phyloP scores from a whole-genome alignment of 2,888 invertebrate species.

The Neoitamus cyanurus region DNA sequence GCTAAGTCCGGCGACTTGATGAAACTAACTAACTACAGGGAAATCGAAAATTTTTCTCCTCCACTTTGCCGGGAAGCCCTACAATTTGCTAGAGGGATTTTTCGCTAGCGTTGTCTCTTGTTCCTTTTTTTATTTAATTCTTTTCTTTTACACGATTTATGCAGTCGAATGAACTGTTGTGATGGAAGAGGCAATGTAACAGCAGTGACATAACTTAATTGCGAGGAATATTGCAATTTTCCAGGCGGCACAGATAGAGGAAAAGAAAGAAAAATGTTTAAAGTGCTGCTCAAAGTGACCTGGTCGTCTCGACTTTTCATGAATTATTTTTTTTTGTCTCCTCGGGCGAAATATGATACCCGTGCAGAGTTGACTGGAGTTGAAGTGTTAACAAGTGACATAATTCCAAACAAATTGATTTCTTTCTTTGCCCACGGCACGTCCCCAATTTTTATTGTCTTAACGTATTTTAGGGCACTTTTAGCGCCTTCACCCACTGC shows the following conservation, averaged over 20 bases:
- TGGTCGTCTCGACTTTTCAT: neutral
- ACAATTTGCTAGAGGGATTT: conserved; percentile 23
- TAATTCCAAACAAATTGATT: conserved; percentile 6
- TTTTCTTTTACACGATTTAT: neutral
- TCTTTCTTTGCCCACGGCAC: neutral
- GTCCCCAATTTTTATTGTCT: neutral
- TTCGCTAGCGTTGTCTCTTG: neutral
- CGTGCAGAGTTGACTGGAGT: neutral
- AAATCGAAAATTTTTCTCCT: conserved; percentile 12
- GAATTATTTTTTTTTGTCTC: neutral
- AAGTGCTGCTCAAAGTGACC: conserved; percentile 24
- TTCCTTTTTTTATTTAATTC: neutral
- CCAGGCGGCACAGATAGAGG: neutral
- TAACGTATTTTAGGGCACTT: neutral
- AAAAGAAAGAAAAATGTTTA: neutral
- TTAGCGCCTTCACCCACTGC: neutral
- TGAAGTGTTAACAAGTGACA: conserved; percentile 19
- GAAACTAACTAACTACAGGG: conserved; percentile 13
- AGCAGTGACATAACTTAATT: neutral
- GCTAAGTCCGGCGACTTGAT: conserved; percentile 5
- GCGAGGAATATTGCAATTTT: neutral
- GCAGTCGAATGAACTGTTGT: neutral
- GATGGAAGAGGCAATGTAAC: neutral
- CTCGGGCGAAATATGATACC: neutral
- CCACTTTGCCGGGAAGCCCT: neutral